Base-by-base conservation (phyloP, 2,797 vertebrate species). In the Hoplostethus mediterraneus region DNA sequence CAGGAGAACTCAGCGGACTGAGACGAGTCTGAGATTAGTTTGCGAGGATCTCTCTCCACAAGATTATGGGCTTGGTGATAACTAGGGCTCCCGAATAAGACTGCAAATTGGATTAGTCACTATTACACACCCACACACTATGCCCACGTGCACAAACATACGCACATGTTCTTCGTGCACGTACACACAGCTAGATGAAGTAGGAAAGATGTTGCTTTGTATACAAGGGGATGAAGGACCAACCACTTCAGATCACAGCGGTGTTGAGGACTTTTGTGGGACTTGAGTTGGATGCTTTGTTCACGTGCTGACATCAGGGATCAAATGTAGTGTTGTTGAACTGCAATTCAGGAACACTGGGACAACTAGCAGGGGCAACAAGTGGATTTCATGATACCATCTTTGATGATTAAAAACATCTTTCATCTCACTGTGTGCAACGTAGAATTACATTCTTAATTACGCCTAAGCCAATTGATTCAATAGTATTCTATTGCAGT, bases 101-200 rank as follows among this genome's bases (percentile, higher is more conserved):
- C 91, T 80, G 80, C 77, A 92, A 94, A 95, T 94, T 93, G 93
- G 93, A 94, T 95, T 94, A 93, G 86, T 89, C 86, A 88, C 86
- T 77, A 91, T 88, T 89, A 89, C 86, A 77, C 86, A 80, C 84
- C 81, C 88, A 90, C 89, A 79, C 83, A 85, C 62, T 77, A 63
- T 62, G 70, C 56, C 59, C 30, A 21, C 66, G 54, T 16, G 42
- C 49, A 53, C 63, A 30, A 30, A 64, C 48, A 63, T 13, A 63
- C 45, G n/a, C 61, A 63, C 58, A 60, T 17, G 40, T 42, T 44
- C 42, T 44, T 44, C 12, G 42, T 4, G 13, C 67, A 65, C 79
- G 81, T 82, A 87, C 33, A 3, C 62, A 67, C 9, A 47, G 78
- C 74, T 80, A 63, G 49, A 71, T 64, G 48, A 76, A 75, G 70